These are phyloP conservation scores for Bombyx huttoni DNA, from an alignment of 2,888 invertebrate genomes.

Conservation along the genomic window DNA sequence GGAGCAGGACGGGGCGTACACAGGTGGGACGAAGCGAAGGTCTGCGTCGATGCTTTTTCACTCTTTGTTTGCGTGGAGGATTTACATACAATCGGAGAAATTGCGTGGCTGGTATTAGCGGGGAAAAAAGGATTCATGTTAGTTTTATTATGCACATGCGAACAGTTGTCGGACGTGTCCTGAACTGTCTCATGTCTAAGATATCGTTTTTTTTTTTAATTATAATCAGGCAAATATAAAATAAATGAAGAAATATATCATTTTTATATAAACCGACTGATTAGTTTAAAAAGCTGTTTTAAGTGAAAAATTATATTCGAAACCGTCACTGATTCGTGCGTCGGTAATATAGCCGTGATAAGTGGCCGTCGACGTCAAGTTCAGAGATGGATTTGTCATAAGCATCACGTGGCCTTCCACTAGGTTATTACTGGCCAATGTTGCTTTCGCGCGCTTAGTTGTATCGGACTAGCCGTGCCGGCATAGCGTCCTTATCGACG, in stretches of 20 bases:
- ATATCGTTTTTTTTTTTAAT: not conserved
- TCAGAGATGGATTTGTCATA: conserved; percentile 53
- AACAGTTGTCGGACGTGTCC: conserved; percentile 28
- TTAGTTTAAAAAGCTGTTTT: not conserved
- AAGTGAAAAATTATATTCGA: not conserved
- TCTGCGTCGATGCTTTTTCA: conserved; percentile 59
- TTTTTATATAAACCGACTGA: not conserved
- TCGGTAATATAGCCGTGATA: conserved; percentile 19
- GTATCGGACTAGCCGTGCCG: conserved; percentile 50
- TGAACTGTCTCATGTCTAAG: conserved; percentile 14
- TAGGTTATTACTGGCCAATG: conserved; percentile 49
- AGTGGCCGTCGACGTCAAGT: conserved; percentile 27
- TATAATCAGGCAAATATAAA: too few relatives aligned
- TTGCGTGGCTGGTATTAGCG: conserved; percentile 50
- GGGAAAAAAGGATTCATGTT: conserved; percentile 46
- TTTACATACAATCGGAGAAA: conserved; percentile 69
- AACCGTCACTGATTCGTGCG: conserved; percentile 19
- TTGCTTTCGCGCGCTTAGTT: conserved; percentile 56
- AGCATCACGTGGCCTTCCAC: conserved; percentile 62
- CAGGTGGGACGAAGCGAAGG: conserved; percentile 49
- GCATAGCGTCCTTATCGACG: conserved; percentile 51
- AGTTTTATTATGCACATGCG: conserved; percentile 42
- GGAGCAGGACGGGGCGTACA: conserved; percentile 25
- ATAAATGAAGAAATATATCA: not conserved
- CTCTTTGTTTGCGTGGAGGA: conserved; percentile 63